Base-by-base conservation (phyloP, 1,140 invertebrate species). In the Drosophila pallidifrons region DNA sequence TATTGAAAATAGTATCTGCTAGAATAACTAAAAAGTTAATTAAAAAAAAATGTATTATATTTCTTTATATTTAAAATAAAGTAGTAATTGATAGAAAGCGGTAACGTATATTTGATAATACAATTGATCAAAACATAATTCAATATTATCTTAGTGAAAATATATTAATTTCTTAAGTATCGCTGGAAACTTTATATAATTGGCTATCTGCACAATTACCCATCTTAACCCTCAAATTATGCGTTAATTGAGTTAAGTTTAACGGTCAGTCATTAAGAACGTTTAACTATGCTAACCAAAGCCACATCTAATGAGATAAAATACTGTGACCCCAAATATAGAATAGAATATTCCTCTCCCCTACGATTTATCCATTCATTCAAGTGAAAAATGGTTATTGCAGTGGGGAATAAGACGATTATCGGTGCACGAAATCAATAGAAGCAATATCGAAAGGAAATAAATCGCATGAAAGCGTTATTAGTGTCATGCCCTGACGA, bases 371-470 rank as follows among this genome's bases (percentile, higher is more conserved):
- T n/a, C 43, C 1, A 67, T 38, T 68, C 20, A 61, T 63, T 79
- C 20, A 46, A 65, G 41, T 72, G 71, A 35, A 61, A 54, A 77
- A 71, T 78, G 15, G 16, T 63, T 70, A 65, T 67, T 76, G 43
- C 3, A 46, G 13, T 41, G 16, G 28, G 35, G 2, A 38, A 55
- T 78, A 69, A 64, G 30, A 64, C 66, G 74, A 78, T 85, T 79
- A 81, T 81, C 65, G 61, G 13, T 5, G 60, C 38, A 69, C 25
- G 41, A 67, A 77, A 87, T 82, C 83, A 88, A 88, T 80, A 69
- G 71, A 74, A 66, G 16, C 20, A 64, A 70, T 87, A 80, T 77
- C 47, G 28, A 55, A 67, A 38, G 38, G 45, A 45, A 70, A 88
- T 88, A 82, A 88, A 88, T 87, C 70, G 51, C 25, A 15, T 41